phyloP scores from a whole-genome alignment of 2,797 vertebrate genomes.

The Thalassophryne amazonica region DNA sequence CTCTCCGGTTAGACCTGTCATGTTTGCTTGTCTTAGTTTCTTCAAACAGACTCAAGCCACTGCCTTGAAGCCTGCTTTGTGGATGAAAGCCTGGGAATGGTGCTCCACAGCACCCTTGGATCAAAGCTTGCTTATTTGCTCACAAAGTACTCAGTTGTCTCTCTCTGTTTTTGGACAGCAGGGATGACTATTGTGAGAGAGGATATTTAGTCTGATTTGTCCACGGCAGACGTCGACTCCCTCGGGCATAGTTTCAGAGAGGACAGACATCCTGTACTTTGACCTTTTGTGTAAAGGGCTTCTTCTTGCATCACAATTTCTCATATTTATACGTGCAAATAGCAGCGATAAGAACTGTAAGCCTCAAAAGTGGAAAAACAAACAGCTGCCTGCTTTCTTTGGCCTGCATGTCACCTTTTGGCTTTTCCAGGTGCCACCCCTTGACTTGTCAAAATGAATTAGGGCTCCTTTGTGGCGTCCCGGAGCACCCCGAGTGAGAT shows the following conservation, averaged over 20 bases:
- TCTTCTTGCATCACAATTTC: background rate
- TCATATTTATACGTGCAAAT: background rate
- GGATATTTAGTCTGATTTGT: slow-evolving; percentile 79
- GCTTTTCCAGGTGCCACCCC: background rate
- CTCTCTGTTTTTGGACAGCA: slow-evolving; percentile 60
- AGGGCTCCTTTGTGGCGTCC: background rate
- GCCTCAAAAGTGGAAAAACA: background rate
- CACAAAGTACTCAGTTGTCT: slow-evolving; percentile 50
- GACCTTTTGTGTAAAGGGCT: slow-evolving; percentile 1
- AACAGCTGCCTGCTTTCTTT: background rate
- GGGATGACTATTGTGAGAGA: slow-evolving; percentile 66
- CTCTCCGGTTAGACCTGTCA: slow-evolving; percentile 23
- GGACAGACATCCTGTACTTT: slow-evolving; percentile 29
- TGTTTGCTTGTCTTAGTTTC: slow-evolving; percentile 55
- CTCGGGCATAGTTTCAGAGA: slow-evolving; percentile 31
- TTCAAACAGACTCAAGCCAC: slow-evolving; percentile 51
- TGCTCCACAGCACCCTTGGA: slow-evolving; percentile 35
- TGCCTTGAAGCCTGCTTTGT: slow-evolving; percentile 46
- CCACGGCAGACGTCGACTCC: slow-evolving; percentile 60
- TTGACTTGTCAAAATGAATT: background rate
- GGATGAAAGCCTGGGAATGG: slow-evolving; percentile 49
- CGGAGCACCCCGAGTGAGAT: background rate
- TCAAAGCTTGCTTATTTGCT: slow-evolving; percentile 78
- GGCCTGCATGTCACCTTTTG: no score
- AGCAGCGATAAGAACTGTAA: background rate